A percentile compares a stretch with the other conserved stretches of the same genome.
These are phyloP conservation scores for Gadopsis bispinosus DNA, from an alignment of 2,797 vertebrate genomes.

Conservation along the genomic window DNA sequence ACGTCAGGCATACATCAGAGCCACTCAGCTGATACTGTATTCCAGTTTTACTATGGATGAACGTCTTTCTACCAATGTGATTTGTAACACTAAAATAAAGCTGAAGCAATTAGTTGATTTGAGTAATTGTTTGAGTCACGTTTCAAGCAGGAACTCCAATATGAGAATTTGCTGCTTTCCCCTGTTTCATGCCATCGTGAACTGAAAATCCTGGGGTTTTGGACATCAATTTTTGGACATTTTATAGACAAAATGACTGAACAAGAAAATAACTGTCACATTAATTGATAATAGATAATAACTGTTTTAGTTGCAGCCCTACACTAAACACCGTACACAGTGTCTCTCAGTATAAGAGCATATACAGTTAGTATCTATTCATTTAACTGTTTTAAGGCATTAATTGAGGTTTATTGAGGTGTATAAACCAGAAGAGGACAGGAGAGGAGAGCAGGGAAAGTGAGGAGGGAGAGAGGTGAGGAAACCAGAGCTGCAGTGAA, in stretches of 20 bases:
- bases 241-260: not conserved
- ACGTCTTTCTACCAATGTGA: no score
- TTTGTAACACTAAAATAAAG: not conserved
- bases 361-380: not conserved
- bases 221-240: not conserved
- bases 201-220: not conserved
- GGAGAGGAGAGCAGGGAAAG: not conserved
- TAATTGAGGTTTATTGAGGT: not conserved
- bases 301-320: not conserved
- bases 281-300: not conserved
- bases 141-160: not conserved
- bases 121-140: not conserved
- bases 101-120: no score
- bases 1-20: not conserved
- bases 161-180: not conserved
- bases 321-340: not conserved
- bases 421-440: not conserved
- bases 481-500: not conserved
- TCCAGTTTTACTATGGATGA: not conserved
- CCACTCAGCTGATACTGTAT: not conserved
- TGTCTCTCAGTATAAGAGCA: not conserved
- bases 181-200: not conserved
- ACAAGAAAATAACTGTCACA: not conserved
- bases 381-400: not conserved
- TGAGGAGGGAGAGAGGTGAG: no score